Percentiles rank a stretch among this genome's conserved stretches.
phyloP scores from a whole-genome alignment of 2,888 invertebrate genomes.

The Meteorus cinctellus region DNA sequence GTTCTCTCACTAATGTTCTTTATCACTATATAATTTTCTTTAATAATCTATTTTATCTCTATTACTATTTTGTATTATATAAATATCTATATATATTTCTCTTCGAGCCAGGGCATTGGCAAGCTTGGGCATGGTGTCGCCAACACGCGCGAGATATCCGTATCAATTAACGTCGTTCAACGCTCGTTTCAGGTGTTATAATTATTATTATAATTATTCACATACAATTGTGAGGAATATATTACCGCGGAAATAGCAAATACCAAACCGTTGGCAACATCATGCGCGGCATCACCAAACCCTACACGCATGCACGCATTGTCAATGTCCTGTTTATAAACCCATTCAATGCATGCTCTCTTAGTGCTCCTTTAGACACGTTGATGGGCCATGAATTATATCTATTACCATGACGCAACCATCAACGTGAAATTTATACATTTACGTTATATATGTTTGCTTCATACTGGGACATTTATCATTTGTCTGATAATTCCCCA shows the following conservation, averaged over 20 bases:
- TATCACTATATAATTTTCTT: conserved; percentile 43
- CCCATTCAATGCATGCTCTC: conserved; percentile 69
- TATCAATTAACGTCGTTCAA: conserved; percentile 51
- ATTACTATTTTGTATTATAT: conserved; percentile 47
- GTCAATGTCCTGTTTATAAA: conserved; percentile 72
- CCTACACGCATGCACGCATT: conserved; percentile 72
- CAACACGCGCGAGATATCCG: conserved; percentile 67
- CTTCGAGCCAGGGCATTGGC: conserved; percentile 93
- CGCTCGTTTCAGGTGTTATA: conserved; percentile 44
- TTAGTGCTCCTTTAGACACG: conserved; percentile 41
- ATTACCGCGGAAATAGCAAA: conserved; percentile 52
- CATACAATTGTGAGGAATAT: conserved; percentile 41
- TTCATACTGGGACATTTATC: not conserved
- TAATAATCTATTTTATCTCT: conserved; percentile 43
- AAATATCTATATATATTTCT: conserved; percentile 48
- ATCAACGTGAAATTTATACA: conserved; percentile 13
- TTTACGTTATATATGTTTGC: not conserved
- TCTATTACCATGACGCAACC: conserved; percentile 12
- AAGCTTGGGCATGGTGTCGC: conserved; percentile 75
- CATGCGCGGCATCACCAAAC: conserved; percentile 72
- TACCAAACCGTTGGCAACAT: conserved; percentile 70
- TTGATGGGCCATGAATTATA: conserved; percentile 20
- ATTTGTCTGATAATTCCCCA: conserved; percentile 45
- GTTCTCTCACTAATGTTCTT: conserved; percentile 51
- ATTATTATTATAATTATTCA: conserved; percentile 30